These are phyloP conservation scores for Saturnia pavonia DNA, from an alignment of 2,888 invertebrate species.

Conservation along the genomic window DNA sequence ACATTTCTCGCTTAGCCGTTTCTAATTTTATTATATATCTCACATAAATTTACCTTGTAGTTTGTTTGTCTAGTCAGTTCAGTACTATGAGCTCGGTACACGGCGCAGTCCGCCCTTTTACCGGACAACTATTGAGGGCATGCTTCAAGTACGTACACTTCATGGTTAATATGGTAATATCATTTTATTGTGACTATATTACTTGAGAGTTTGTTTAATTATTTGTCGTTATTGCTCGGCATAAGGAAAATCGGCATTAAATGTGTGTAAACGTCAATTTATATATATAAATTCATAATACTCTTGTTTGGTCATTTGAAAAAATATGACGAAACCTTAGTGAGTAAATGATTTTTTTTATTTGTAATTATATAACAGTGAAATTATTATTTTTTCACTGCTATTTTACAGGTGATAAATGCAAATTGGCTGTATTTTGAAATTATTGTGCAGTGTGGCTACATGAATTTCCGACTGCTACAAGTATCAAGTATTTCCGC, in stretches of 20 bases:
- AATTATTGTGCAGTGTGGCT: too few relatives aligned
- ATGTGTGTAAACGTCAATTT: too few relatives aligned
- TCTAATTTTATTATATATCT: background rate
- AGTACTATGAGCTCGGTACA: background rate
- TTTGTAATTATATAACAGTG: background rate
- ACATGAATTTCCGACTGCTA: too few relatives aligned
- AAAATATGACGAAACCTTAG: too few relatives aligned
- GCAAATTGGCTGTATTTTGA: too few relatives aligned
- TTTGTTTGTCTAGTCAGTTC: background rate
- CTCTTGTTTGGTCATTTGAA: too few relatives aligned
- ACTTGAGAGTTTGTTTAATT: background rate
- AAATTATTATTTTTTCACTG: too few relatives aligned
- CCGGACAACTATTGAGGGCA: background rate
- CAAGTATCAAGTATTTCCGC: too few relatives aligned
- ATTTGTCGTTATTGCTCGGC: background rate
- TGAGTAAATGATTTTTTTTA: too few relatives aligned
- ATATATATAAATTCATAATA: too few relatives aligned
- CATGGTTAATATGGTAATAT: background rate
- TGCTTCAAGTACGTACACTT: slow-evolving; percentile 4
- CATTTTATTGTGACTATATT: background rate
- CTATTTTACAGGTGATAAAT: too few relatives aligned
- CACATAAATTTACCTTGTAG: background rate
- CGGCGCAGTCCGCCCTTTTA: slow-evolving; percentile 1
- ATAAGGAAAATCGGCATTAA: background rate
- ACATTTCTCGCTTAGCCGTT: background rate